Evolutionary conservation across 2,797 vertebrate species (phyloP).

Genomic region (Lycodopsis pacificus): DNA sequence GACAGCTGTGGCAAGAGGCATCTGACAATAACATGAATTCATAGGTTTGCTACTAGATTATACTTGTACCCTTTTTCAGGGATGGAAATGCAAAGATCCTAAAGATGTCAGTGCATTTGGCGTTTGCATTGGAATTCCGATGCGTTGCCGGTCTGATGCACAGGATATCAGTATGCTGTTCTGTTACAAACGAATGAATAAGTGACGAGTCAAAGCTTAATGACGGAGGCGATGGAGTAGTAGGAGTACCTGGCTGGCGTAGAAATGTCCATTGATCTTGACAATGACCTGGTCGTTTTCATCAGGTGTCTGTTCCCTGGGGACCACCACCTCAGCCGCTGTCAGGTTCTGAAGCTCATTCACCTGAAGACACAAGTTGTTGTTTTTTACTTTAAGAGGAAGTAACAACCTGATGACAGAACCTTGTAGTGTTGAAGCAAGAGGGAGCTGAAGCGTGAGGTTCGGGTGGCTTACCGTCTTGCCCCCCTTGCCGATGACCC

Average conservation of each 20-base stretch:
- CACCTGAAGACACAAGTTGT: constrained; percentile 80
- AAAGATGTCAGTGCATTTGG: too few relatives aligned
- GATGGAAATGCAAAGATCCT: too few relatives aligned
- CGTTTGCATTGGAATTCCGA: neutral
- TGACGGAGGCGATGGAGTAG: neutral
- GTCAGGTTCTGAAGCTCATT: constrained; percentile 96
- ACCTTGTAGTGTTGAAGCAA: neutral
- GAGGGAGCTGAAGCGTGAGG: neutral
- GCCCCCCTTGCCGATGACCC: constrained; percentile 96
- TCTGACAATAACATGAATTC: neutral
- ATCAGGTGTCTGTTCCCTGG: constrained; percentile 94
- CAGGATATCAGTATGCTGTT: neutral
- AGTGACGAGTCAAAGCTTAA: neutral
- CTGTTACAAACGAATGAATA: neutral
- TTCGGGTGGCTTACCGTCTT: constrained; percentile 88
- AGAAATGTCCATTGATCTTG: constrained; percentile 98
- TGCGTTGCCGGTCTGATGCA: neutral
- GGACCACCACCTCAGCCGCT: constrained; percentile 95
- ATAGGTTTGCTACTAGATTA: too few relatives aligned
- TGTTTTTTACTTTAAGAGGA: neutral
- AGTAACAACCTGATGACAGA: neutral
- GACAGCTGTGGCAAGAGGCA: too few relatives aligned
- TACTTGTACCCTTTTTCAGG: too few relatives aligned
- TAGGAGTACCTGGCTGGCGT: constrained; percentile 91
- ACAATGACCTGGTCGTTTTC: constrained; percentile 96